A percentile compares a stretch with the other conserved stretches of the same genome.
These are phyloP conservation scores for Marmota flaviventris DNA, from an alignment of 2,113 vertebrate species.

Conservation along the genomic window DNA sequence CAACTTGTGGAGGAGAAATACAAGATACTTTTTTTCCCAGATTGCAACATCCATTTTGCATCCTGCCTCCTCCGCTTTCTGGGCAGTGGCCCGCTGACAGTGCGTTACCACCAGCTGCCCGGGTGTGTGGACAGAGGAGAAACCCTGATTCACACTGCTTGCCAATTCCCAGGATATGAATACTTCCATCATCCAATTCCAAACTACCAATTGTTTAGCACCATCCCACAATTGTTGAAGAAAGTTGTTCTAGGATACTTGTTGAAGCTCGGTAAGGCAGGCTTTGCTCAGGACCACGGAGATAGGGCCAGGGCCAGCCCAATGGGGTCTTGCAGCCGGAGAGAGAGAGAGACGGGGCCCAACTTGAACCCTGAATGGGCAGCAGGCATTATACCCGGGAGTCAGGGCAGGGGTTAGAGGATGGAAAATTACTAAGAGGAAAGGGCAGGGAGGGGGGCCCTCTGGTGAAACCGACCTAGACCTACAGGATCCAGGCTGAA, in stretches of 20 bases:
- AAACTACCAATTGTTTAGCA: not conserved
- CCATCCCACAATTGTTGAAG: not conserved
- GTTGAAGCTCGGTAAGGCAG: not conserved
- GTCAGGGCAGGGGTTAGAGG: not conserved
- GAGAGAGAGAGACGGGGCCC: too few species aligned
- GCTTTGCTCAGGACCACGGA: not conserved
- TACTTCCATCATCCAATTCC: not conserved
- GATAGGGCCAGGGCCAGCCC: too few species aligned
- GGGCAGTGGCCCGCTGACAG: not conserved
- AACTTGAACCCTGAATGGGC: too few species aligned
- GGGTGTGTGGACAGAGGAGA: not conserved
- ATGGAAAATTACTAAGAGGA: not conserved
- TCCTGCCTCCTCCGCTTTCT: not conserved
- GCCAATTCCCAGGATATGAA: not conserved
- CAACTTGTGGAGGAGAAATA: not conserved
- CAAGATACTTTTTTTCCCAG: not conserved
- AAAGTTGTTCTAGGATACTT: not conserved
- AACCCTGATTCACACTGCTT: not conserved
- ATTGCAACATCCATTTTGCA: not conserved
- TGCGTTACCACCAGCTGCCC: not conserved
- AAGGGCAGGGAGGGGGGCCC: not conserved
- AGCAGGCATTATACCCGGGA: not conserved
- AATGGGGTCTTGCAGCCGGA: too few species aligned
- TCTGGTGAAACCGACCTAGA: too few species aligned
- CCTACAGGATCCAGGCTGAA: not conserved